Conservation (phyloP, 2,797 vertebrate species). For the Falco concolor region DNA sequence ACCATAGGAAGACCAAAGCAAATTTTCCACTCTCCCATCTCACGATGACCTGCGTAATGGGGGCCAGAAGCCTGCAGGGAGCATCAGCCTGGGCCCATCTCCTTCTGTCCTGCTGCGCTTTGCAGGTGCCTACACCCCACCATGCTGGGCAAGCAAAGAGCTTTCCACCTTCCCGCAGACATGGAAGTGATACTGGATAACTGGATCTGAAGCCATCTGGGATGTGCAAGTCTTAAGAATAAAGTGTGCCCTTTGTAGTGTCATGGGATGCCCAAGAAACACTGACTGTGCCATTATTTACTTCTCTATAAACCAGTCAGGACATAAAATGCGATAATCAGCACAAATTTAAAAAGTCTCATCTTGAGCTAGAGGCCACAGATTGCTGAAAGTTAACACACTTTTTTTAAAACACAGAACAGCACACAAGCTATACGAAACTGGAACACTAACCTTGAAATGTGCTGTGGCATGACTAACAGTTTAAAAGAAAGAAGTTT, state of each 20-base stretch:
- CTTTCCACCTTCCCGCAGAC: neutral
- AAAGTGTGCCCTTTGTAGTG: neutral
- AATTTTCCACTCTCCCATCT: neutral
- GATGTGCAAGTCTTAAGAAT: neutral
- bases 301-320: neutral
- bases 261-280: neutral
- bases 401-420: neutral
- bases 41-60: fast-evolving
- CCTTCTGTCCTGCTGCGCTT: neutral
- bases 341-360: neutral
- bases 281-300: fast-evolving
- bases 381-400: neutral
- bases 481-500: neutral
- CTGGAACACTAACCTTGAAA: neutral
- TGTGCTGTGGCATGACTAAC: fast-evolving
- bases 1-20: neutral
- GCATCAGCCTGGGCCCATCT: neutral
- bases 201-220: neutral
- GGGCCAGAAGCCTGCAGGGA: neutral
- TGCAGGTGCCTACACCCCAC: fast-evolving
- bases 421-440: neutral
- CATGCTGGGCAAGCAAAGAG: fast-evolving
- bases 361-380: neutral
- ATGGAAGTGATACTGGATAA: neutral
- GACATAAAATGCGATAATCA: neutral